Evolutionary conservation across 2,113 vertebrate species (phyloP).

Genomic region (Psettodes erumei): DNA sequence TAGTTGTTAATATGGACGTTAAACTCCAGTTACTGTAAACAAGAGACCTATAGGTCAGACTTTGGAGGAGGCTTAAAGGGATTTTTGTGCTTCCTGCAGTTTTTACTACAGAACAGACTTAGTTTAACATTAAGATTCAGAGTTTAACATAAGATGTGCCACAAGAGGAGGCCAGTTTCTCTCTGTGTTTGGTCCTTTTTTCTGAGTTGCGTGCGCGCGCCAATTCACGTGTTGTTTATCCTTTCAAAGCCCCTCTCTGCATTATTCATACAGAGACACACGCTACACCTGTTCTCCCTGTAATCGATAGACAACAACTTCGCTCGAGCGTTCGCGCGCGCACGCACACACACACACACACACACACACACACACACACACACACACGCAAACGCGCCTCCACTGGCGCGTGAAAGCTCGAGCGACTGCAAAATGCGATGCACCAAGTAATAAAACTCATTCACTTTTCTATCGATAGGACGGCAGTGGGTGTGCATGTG

Average conservation of each 20-base stretch:
- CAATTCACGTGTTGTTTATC: constrained; percentile 34
- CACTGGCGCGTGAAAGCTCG: constrained; percentile 40
- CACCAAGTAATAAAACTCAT: constrained; percentile 45
- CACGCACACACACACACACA: neutral
- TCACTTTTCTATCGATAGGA: constrained; percentile 54
- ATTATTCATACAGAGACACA: constrained; percentile 74
- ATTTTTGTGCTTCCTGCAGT: too few relatives aligned
- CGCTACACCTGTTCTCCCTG: constrained; percentile 77
- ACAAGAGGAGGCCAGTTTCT: neutral
- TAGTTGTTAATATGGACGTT: too few relatives aligned
- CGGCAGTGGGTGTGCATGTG: neutral
- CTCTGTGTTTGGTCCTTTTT: too few relatives aligned
- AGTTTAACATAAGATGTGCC: neutral
- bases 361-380: constrained; percentile 10
- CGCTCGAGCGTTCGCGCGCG: neutral
- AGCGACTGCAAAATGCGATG: constrained; percentile 21
- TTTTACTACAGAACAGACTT: neutral
- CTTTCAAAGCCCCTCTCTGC: constrained; percentile 48
- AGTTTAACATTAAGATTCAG: neutral
- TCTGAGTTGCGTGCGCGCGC: neutral
- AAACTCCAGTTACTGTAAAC: neutral
- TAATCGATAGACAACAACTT: constrained; percentile 71
- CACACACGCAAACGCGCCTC: constrained; percentile 5
- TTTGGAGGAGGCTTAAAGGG: too few relatives aligned
- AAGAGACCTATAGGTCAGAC: neutral